Conservation (phyloP, 2,797 vertebrate species). For the Taeniopygia guttata region DNA sequence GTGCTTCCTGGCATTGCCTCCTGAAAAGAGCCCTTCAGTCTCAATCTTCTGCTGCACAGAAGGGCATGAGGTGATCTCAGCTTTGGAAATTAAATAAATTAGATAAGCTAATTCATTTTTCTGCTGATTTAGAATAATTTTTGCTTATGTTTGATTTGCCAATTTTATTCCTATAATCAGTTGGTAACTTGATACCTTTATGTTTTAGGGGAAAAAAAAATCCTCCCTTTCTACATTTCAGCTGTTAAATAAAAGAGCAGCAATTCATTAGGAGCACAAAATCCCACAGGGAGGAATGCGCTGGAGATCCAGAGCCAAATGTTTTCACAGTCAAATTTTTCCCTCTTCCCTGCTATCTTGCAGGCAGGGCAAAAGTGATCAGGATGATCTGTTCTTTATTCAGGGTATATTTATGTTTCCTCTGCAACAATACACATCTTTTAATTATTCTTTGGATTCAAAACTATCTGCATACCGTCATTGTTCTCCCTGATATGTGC, state of each 20-base stretch:
- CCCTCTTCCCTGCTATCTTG: not conserved
- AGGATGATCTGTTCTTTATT: not conserved
- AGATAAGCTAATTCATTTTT: not conserved
- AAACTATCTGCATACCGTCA: not conserved
- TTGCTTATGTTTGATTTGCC: not conserved
- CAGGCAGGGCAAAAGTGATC: not conserved
- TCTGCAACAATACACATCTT: not conserved
- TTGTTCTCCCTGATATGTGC: not conserved
- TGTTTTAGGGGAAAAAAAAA: not conserved
- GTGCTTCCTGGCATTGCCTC: not conserved
- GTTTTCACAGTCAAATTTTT: not conserved
- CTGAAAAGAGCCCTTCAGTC: not conserved
- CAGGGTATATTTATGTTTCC: not conserved
- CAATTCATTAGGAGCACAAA: not conserved
- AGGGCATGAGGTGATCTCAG: not conserved
- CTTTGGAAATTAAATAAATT: not conserved
- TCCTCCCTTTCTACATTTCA: not conserved
- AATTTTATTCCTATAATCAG: not conserved
- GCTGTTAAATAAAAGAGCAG: not conserved
- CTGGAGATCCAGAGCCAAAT: accelerated
- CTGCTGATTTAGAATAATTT: not conserved
- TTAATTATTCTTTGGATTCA: not conserved
- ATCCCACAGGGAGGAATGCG: not conserved
- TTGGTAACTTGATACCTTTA: not conserved
- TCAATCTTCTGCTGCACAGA: not conserved